These are phyloP conservation scores for Acrossocheilus wenchowensis DNA, from an alignment of 2,797 vertebrate species.

Conservation along the genomic window DNA sequence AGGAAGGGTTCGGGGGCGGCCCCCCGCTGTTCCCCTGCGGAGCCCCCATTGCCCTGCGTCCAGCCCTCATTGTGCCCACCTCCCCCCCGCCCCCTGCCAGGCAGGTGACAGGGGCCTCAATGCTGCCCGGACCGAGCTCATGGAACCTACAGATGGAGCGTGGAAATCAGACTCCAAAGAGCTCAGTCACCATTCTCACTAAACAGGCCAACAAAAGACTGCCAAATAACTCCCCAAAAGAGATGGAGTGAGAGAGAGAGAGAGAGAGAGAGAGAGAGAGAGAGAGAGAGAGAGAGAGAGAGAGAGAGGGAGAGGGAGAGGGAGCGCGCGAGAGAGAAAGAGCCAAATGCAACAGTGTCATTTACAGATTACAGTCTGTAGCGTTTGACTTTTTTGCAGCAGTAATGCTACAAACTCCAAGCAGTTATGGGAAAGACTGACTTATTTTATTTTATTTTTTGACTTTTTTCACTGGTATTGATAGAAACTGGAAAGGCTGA, in stretches of 20 bases:
- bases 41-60: conserved; percentile 84
- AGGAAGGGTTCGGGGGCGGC: conserved; percentile 73
- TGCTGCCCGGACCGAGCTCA: conserved; percentile 92
- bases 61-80: conserved; percentile 79
- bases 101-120: conserved; percentile 99
- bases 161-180: conserved; percentile 97
- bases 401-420: conserved; percentile 75
- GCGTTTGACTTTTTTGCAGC: conserved; percentile 80
- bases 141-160: conserved; percentile 99
- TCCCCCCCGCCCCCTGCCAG: conserved; percentile 87
- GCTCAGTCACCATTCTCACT: conserved; percentile 91
- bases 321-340: conserved; percentile 57
- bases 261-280: conserved; percentile 57
- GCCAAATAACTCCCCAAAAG: conserved; percentile 76
- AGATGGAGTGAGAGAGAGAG: conserved; percentile 48
- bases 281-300: conserved; percentile 51
- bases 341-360: conserved; percentile 94
- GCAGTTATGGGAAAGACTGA: conserved; percentile 57
- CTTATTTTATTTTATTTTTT: not conserved
- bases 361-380: conserved; percentile 87
- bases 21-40: conserved; percentile 87
- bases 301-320: too few relatives aligned
- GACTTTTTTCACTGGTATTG: not conserved
- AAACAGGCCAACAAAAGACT: conserved; percentile 90
- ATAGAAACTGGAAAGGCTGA: not conserved